A percentile compares a stretch with the other conserved stretches of the same genome.
Conservation (phyloP, 2,113 vertebrate species). For the Muntiacus reevesi region DNA sequence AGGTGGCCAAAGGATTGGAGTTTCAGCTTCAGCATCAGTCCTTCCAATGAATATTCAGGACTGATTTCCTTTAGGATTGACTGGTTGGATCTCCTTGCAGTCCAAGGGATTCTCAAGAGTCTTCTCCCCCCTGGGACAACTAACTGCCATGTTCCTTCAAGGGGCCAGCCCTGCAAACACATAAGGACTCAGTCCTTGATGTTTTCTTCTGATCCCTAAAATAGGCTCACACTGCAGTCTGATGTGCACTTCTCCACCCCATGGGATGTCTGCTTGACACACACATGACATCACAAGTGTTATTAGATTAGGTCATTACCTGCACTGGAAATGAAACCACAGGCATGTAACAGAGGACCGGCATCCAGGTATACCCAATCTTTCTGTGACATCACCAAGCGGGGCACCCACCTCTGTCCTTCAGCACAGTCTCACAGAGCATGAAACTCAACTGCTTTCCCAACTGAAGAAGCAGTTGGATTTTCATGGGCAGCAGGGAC, state of each 20-base stretch:
- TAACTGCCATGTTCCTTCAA: not conserved
- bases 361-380: not conserved
- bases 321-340: not conserved
- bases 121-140: not conserved
- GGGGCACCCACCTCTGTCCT: not conserved
- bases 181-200: not conserved
- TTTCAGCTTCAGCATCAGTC: not conserved
- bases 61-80: not conserved
- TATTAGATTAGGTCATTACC: not conserved
- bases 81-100: not conserved
- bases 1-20: not conserved
- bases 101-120: not conserved
- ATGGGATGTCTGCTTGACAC: not conserved
- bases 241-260: not conserved
- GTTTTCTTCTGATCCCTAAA: not conserved
- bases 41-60: not conserved
- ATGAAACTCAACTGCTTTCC: constrained; percentile 25
- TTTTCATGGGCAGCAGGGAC: not conserved
- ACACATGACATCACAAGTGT: not conserved
- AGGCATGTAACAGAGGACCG: not conserved
- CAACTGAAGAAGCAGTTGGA: not conserved
- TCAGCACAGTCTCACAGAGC: not conserved
- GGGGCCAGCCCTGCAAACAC: not conserved
- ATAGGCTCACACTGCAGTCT: not conserved
- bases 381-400: accelerated